These are phyloP conservation scores for Rhyacichthys aspro DNA, from an alignment of 2,797 vertebrate species.

Conservation along the genomic window DNA sequence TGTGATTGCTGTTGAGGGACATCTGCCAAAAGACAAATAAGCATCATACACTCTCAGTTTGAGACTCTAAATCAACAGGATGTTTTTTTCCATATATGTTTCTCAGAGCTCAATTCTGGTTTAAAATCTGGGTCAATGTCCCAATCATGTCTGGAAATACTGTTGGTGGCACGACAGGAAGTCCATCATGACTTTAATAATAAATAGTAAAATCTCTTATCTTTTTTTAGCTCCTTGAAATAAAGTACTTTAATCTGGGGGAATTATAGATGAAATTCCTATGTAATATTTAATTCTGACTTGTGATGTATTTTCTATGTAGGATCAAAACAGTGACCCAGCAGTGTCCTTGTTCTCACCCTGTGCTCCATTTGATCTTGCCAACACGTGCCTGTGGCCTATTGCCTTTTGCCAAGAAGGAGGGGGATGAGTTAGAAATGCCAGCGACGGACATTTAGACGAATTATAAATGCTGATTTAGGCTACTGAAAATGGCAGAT, in stretches of 20 bases:
- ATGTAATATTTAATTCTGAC: slow-evolving; percentile 28
- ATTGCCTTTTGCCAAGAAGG: background rate
- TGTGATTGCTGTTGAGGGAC: slow-evolving; percentile 34
- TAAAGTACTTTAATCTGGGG: slow-evolving; percentile 53
- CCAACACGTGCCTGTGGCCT: background rate
- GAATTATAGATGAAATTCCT: slow-evolving; percentile 49
- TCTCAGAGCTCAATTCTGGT: slow-evolving; percentile 26
- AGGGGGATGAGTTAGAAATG: background rate
- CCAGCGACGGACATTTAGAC: slow-evolving; percentile 4
- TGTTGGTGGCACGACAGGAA: slow-evolving; percentile 37
- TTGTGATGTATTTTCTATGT: slow-evolving; percentile 2
- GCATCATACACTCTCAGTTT: slow-evolving; percentile 24
- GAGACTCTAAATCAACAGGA: slow-evolving; percentile 67
- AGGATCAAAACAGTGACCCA: slow-evolving; percentile 29
- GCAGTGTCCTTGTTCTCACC: slow-evolving; percentile 31
- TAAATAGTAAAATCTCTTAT: slow-evolving; percentile 26
- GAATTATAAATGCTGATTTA: slow-evolving; percentile 9
- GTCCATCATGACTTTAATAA: slow-evolving; percentile 37
- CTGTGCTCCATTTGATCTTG: slow-evolving; percentile 12
- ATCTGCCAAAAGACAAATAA: slow-evolving; percentile 34
- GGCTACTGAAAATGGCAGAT: background rate
- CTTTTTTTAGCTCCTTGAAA: slow-evolving; percentile 41
- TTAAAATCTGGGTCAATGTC: slow-evolving; percentile 69
- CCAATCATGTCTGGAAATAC: slow-evolving; percentile 42
- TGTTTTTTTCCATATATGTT: slow-evolving; percentile 11